Evolutionary conservation across 2,113 vertebrate species (phyloP).

Genomic region (Python bivittatus): DNA sequence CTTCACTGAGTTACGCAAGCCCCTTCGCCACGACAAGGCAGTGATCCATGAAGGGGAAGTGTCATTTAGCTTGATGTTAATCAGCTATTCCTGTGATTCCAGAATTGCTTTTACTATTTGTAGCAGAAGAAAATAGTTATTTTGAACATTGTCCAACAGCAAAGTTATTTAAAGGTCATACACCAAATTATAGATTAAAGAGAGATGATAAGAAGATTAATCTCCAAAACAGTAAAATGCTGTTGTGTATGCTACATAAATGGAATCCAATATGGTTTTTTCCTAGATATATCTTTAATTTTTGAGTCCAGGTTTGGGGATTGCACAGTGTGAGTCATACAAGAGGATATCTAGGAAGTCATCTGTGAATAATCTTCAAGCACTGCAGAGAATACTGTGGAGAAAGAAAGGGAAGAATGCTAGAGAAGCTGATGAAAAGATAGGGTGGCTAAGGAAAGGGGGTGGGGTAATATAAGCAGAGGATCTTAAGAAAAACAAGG

Average conservation of each 20-base stretch:
- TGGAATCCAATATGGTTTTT: neutral
- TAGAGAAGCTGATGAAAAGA: neutral
- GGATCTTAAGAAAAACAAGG: neutral
- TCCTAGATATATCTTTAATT: neutral
- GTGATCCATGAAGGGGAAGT: no score
- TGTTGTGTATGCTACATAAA: neutral
- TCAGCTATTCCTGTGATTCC: neutral
- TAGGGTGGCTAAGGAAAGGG: neutral
- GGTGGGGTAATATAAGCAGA: neutral
- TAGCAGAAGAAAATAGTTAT: conserved; percentile 5
- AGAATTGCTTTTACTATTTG: neutral
- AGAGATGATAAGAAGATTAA: neutral
- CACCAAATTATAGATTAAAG: neutral
- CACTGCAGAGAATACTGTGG: neutral
- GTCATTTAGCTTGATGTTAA: neutral
- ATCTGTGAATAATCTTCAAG: neutral
- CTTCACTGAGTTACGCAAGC: no score
- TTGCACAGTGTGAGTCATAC: neutral
- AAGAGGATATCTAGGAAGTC: neutral
- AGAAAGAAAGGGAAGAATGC: neutral
- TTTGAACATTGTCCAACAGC: neutral
- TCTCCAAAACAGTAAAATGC: neutral
- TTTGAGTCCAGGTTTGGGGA: neutral
- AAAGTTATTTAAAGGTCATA: neutral
- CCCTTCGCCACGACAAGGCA: no score